A percentile compares a stretch with the other conserved stretches of the same genome.
phyloP scores from a whole-genome alignment of 2,797 vertebrate species.

The Scyliorhinus canicula region DNA sequence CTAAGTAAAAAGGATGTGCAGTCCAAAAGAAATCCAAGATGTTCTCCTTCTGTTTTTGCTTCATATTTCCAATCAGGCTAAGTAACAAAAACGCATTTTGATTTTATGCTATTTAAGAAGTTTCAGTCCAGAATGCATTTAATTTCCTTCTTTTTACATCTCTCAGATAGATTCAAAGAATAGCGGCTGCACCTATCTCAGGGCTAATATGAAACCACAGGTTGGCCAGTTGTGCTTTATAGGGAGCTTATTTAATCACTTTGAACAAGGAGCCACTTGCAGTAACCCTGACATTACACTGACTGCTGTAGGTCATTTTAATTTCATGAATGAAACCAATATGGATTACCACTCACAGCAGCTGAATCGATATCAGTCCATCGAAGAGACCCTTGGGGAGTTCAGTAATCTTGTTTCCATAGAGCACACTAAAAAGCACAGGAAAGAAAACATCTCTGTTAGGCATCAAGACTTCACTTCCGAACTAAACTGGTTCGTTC shows the following conservation, averaged over 20 bases:
- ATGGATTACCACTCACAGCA: constrained; percentile 80
- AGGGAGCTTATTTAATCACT: background rate
- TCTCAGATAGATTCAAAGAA: background rate
- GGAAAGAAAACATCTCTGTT: constrained; percentile 43
- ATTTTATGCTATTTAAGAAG: background rate
- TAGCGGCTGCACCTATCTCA: background rate
- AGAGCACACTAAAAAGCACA: constrained; percentile 75
- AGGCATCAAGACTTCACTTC: background rate
- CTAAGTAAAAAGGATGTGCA: background rate
- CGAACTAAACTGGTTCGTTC: background rate
- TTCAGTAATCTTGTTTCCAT: constrained; percentile 97
- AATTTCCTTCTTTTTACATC: background rate
- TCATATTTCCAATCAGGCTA: background rate
- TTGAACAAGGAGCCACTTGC: constrained; percentile 13
- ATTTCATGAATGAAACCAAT: background rate
- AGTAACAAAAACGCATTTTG: background rate
- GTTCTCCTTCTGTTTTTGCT: background rate
- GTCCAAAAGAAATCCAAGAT: no score
- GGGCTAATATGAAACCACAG: background rate
- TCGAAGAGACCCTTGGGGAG: constrained; percentile 94
- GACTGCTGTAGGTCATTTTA: background rate
- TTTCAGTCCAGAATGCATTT: background rate
- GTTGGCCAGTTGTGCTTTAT: background rate
- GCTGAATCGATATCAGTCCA: constrained; percentile 88
- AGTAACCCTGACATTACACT: background rate